Evolutionary conservation across 2,888 invertebrate genomes (phyloP), one percentile per base, ranked within the genome.

Genomic region (Halocaridina rubra): DNA sequence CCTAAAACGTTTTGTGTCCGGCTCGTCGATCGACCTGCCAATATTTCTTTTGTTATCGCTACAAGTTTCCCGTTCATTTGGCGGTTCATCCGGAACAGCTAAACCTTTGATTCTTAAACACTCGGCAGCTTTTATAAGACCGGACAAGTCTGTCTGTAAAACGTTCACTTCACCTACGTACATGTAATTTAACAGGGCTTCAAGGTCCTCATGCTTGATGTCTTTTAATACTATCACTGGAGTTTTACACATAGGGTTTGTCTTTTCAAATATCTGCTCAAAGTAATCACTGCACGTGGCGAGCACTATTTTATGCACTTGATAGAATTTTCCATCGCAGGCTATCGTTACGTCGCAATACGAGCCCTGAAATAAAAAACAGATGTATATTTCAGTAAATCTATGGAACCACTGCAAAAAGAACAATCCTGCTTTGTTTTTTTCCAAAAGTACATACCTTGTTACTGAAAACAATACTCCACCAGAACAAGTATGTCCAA

Each of bases 201-300:
- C 88, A 19, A 88, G 67, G 27, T 88, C 88, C 33, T 84, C 86
- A 72, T 78, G 74, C 53, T 69, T 84, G 30, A 88, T 86, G 64
- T 88, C 88, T 81, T 86, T 88, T 24, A 88, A 74, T 59, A 88
- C 86, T 67, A 88, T 88, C 16, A 88, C 80, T 4, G 88, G 86
- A 27, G 85, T 82, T 59, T 86, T 86, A 64, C 88, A 86, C 57
- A 67, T 46, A 46, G 46, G 46, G 24, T 71, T 82, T 29, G 86
- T 88, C 75, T 75, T 59, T 69, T 88, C 88, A 86, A 88, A 88
- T 74, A 88, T 86, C 27, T 86, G 80, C 59, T 88, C 88, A 86
- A 88, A 88, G 61, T 88, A 88, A 74, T 88, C 88, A 81, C 88
- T 88, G 67, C 88, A 88, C 24, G 88, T 88, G 53, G 88, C 82